Percentiles rank a stretch among this genome's conserved stretches.
Evolutionary conservation across 2,888 invertebrate genomes (phyloP).

Genomic region (Phaedon cochleariae): DNA sequence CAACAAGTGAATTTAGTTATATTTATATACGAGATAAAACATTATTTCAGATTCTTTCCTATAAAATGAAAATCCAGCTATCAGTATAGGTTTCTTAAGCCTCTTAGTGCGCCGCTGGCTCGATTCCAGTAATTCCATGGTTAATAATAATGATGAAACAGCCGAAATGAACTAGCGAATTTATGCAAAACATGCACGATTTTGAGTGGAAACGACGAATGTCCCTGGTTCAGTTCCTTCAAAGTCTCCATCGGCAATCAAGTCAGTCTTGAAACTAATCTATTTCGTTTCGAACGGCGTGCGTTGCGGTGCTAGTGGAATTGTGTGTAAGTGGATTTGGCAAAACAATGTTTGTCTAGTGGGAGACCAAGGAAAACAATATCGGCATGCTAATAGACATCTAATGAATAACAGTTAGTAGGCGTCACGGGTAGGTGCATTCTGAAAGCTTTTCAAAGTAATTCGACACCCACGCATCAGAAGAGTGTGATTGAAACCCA

Average conservation of each 20-base stretch:
- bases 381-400: not conserved
- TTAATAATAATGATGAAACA: not conserved
- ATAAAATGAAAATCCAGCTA: no score
- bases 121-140: not conserved
- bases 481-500: not conserved
- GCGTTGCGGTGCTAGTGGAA: not conserved
- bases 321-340: not conserved
- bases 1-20: no score
- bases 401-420: not conserved
- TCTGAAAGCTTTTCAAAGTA: not conserved
- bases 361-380: not conserved
- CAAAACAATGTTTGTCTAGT: not conserved
- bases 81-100: no score
- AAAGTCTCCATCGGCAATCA: not conserved
- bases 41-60: no score
- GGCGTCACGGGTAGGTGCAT: not conserved
- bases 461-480: not conserved
- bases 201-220: not conserved
- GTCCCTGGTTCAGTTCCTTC: not conserved
- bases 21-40: no score
- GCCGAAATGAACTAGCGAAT: not conserved
- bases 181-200: not conserved
- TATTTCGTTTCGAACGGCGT: not conserved
- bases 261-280: not conserved
- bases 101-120: not conserved